Base-by-base conservation (phyloP, 2,113 vertebrate species). In the Gambusia holbrooki region DNA sequence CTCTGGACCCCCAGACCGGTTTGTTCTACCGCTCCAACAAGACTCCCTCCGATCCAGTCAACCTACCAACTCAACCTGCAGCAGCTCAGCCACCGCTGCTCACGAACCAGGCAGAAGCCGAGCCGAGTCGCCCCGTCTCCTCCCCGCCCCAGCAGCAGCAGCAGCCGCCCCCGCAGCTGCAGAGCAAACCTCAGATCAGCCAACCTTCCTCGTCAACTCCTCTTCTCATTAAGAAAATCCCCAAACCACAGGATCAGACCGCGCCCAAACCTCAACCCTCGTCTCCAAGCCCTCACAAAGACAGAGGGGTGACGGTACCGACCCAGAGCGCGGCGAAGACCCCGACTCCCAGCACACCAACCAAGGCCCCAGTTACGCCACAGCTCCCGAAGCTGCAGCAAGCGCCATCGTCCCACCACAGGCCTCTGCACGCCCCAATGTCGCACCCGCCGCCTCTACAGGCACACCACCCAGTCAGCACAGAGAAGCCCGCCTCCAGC, bases 1-100 rank as follows among this genome's bases (percentile, higher is more conserved):
- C 97, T 37, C 83, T 99, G 92, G 98, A 99, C 90, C 98, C 98
- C 48, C 98, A 99, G 94, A 99, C 98, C 0, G 98, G 98, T 66
- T 93, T 99, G 80, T 99, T 99, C 90, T 98, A 99, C 93, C 94
- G 97, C 84, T 96, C 97, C 51, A 94, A 95, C 79, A 91, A 96
- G 90, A 87, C 90, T 8, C 65, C 86, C 7, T 4, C 80, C 1
- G 84, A 89, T 2, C 90, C 94, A 0, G 89, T 92, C 48, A 95
- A 95, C 66, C 96, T 94, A 66, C 91, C 93, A 85, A 62, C 94
- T 91, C 83, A 30, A 17, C 60, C 84, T 3, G 33, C 66, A 1
- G 63, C n/a, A 0, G 1, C 77, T 58, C 86, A 71, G 58, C 69
- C 67, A 0, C 1, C 40, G 40, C 40, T 15, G 13, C 13, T 17